Evolutionary conservation across 2,113 vertebrate species (phyloP).

Genomic region (Dolichallabes microphthalmus): DNA sequence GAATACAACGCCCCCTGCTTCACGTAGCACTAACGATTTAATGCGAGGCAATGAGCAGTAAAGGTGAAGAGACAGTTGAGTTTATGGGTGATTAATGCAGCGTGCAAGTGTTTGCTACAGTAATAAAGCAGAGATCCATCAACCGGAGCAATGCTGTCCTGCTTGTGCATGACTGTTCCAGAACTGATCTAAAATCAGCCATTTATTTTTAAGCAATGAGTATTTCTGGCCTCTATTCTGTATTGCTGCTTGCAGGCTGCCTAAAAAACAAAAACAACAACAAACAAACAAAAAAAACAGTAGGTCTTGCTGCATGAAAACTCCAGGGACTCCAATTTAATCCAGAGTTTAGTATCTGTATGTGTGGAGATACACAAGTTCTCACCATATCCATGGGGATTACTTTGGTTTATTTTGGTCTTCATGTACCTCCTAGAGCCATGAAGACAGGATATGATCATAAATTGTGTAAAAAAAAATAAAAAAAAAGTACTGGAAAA

Average conservation of each 20-base stretch:
- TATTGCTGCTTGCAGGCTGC: not conserved
- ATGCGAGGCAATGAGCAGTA: slow-evolving; percentile 1
- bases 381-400: not conserved
- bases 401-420: not conserved
- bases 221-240: not conserved
- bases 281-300: too few species aligned
- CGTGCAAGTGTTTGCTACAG: not conserved
- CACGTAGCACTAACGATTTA: slow-evolving; percentile 7
- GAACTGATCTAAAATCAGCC: not conserved
- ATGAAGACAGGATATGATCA: not conserved
- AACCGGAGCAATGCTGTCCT: not conserved
- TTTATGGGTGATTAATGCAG: slow-evolving; percentile 16
- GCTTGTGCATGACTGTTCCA: not conserved
- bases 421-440: not conserved
- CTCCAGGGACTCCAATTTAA: not conserved
- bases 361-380: not conserved
- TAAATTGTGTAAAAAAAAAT: too few species aligned
- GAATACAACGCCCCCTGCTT: slow-evolving; percentile 28
- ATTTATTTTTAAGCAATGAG: not conserved
- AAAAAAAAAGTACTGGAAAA: too few species aligned
- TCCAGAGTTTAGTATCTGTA: too few species aligned
- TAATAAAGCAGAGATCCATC: not conserved
- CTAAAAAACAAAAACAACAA: too few species aligned
- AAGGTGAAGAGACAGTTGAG: slow-evolving; percentile 14
- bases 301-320: not conserved